Conservation (phyloP, 2,113 vertebrate species). For the Psammodynastes pulverulentus region DNA sequence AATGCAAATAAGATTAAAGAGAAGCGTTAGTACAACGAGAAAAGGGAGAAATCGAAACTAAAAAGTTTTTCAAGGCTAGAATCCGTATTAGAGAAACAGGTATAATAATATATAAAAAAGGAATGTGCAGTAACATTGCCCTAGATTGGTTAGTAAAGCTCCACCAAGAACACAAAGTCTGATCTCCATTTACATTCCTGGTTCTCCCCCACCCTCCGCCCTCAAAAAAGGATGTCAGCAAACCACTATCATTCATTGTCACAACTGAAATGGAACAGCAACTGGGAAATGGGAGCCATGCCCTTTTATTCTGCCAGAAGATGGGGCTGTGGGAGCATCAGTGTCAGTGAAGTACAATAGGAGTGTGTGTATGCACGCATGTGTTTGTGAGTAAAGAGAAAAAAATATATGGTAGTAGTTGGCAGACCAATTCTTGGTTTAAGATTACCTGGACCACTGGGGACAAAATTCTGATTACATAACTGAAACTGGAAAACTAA, state of each 20-base stretch:
- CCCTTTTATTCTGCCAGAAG: constrained; percentile 44
- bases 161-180: constrained; percentile 27
- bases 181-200: neutral
- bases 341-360: constrained; percentile 29
- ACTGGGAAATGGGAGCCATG: constrained; percentile 42
- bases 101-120: constrained; percentile 43
- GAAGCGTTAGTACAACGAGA: constrained; percentile 87
- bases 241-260: constrained; percentile 46
- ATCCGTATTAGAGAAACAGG: constrained; percentile 64
- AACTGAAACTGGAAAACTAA: constrained; percentile 37
- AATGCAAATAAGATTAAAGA: constrained; percentile 99
- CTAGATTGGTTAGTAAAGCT: constrained; percentile 61
- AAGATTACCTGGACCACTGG: constrained; percentile 64
- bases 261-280: constrained; percentile 59
- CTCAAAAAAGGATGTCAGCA: constrained; percentile 9
- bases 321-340: constrained; percentile 9
- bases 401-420: constrained; percentile 41
- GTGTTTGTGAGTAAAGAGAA: constrained; percentile 31
- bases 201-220: neutral
- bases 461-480: constrained; percentile 55
- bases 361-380: constrained; percentile 8
- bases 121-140: constrained; percentile 65
- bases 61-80: constrained; percentile 69
- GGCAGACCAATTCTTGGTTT: constrained; percentile 41
- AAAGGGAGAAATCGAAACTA: constrained; percentile 76